phyloP scores from a whole-genome alignment of 2,797 vertebrate species.

The Columba guinea region DNA sequence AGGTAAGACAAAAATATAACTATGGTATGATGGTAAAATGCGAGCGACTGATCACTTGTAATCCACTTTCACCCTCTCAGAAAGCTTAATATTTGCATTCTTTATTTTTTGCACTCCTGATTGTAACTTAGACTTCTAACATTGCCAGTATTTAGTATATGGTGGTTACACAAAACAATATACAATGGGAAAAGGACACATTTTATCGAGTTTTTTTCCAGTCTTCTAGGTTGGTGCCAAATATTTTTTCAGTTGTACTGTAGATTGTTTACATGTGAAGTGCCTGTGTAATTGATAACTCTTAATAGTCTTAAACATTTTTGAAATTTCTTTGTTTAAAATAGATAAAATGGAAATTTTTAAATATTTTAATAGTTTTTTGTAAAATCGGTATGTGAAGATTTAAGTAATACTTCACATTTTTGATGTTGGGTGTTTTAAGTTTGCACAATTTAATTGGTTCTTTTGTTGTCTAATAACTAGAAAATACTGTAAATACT shows the following conservation, averaged over 20 bases:
- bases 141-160: conserved; percentile 71
- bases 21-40: conserved; percentile 21
- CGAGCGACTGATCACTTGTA: conserved; percentile 7
- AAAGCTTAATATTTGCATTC: conserved; percentile 62
- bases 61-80: conserved; percentile 48
- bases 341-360: conserved; percentile 73
- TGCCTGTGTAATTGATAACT: conserved; percentile 84
- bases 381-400: conserved; percentile 75
- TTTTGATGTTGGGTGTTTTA: conserved; percentile 73
- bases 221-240: conserved; percentile 82
- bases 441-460: conserved; percentile 74
- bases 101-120: conserved; percentile 72
- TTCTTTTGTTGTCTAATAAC: conserved; percentile 72
- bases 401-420: conserved; percentile 74
- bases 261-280: conserved; percentile 88
- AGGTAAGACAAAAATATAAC: conserved; percentile 32
- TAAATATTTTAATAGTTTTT: conserved; percentile 78
- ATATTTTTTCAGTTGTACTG: conserved; percentile 81
- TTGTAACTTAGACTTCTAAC: conserved; percentile 68
- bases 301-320: conserved; percentile 80
- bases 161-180: conserved; percentile 58
- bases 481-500: conserved; percentile 76
- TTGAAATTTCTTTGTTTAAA: conserved; percentile 76
- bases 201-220: conserved; percentile 66
- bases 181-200: conserved; percentile 48